These are phyloP conservation scores for Tretioscincus oriximinensis DNA, from an alignment of 2,113 vertebrate species.

Conservation along the genomic window DNA sequence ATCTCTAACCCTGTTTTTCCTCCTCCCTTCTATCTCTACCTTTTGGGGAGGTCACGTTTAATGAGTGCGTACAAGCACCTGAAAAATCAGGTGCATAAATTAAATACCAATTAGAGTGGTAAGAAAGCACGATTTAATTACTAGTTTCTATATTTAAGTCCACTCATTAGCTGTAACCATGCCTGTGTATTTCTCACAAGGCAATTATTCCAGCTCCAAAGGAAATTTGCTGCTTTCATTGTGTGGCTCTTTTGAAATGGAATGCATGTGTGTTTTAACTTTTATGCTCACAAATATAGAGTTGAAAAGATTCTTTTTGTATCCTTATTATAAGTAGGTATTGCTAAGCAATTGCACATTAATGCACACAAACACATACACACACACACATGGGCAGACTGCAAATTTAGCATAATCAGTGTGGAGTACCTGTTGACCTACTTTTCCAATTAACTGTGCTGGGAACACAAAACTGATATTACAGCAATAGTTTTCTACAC, in stretches of 20 bases:
- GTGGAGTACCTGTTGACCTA: constrained; percentile 74
- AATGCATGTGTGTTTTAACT: constrained; percentile 23
- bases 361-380: neutral
- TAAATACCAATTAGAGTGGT: constrained; percentile 73
- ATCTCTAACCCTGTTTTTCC: constrained; percentile 43
- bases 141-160: constrained; percentile 66
- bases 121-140: constrained; percentile 66
- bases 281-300: constrained; percentile 47
- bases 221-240: constrained; percentile 45
- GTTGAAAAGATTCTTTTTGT: constrained; percentile 34
- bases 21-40: constrained; percentile 44
- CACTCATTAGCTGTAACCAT: constrained; percentile 54
- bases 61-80: constrained; percentile 66
- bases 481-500: constrained; percentile 58
- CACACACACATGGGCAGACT: neutral
- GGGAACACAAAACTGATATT: constrained; percentile 65
- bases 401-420: constrained; percentile 45
- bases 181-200: constrained; percentile 56
- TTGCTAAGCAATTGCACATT: constrained; percentile 41
- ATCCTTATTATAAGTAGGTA: constrained; percentile 46
- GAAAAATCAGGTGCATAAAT: constrained; percentile 76
- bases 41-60: constrained; percentile 71
- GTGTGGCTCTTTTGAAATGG: constrained; percentile 41
- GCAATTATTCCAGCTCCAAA: constrained; percentile 54
- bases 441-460: constrained; percentile 78